Percentiles rank a stretch among this genome's conserved stretches.
Evolutionary conservation across 2,797 vertebrate genomes (phyloP).

Genomic region (Falco novaeseelandiae): DNA sequence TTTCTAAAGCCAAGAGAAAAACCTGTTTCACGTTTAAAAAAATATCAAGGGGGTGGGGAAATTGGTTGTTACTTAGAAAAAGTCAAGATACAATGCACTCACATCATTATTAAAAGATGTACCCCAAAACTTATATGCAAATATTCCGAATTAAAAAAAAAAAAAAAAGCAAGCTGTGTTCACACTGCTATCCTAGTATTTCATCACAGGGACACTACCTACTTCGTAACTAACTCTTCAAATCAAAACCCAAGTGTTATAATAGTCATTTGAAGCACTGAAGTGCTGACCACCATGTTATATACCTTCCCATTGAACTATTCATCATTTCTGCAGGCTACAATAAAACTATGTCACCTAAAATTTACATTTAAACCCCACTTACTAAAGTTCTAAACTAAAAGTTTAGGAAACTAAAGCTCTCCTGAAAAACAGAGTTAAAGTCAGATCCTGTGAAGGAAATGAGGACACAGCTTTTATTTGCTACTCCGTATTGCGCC

Average conservation of each 20-base stretch:
- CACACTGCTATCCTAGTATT: neutral
- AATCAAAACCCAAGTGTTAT: neutral
- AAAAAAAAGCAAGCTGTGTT: neutral
- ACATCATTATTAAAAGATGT: neutral
- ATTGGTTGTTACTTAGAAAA: neutral
- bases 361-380: neutral
- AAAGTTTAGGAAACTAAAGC: neutral
- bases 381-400: no score
- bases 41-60: rapidly evolving
- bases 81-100: neutral
- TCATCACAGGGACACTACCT: neutral
- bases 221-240: neutral
- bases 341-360: neutral
- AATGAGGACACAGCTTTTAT: neutral
- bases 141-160: neutral
- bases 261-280: neutral
- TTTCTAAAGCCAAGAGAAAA: neutral
- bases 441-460: neutral
- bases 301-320: neutral
- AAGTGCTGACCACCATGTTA: neutral
- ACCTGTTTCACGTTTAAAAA: neutral
- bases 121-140: neutral
- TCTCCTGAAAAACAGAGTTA: neutral
- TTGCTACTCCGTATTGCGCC: neutral
- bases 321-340: neutral